A percentile compares a stretch with the other conserved stretches of the same genome.
phyloP scores from a whole-genome alignment of 2,888 invertebrate species.

The Drosophila multiciliata region DNA sequence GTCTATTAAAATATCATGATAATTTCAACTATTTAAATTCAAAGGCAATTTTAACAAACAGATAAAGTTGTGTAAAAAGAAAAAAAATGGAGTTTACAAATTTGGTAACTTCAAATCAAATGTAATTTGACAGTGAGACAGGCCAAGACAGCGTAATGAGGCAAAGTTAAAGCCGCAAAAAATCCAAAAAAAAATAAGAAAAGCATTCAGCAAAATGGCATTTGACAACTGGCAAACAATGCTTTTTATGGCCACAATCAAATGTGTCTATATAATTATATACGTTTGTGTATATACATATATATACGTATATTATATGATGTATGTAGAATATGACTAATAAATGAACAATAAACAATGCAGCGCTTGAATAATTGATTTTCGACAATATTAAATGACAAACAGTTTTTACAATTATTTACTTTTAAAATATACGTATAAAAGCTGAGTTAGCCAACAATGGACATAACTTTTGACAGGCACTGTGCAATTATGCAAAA shows the following conservation, averaged over 20 bases:
- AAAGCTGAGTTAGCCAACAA: constrained; percentile 12
- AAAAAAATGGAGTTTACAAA: constrained; percentile 44
- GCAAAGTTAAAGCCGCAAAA: constrained; percentile 34
- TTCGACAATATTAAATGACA: constrained; percentile 26
- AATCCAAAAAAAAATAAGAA: constrained; percentile 30
- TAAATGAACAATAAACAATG: constrained; percentile 40
- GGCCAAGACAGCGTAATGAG: constrained; percentile 67
- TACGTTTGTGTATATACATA: background rate
- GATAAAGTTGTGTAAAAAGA: background rate
- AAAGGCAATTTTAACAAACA: constrained; percentile 34
- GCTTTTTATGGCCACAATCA: constrained; percentile 76
- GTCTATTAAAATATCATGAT: constrained; percentile 31
- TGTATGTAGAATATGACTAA: constrained; percentile 38
- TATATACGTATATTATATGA: background rate
- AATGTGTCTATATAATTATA: constrained; percentile 18
- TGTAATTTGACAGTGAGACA: constrained; percentile 71
- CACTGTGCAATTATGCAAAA: constrained; percentile 38
- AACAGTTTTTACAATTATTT: constrained; percentile 18
- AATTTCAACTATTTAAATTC: constrained; percentile 38
- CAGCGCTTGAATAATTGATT: constrained; percentile 41
- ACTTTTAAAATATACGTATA: background rate
- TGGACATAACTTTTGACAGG: constrained; percentile 14
- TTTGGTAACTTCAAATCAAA: constrained; percentile 76
- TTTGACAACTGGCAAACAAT: constrained; percentile 67
- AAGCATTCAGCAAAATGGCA: constrained; percentile 59